Conservation (phyloP, 2,113 vertebrate species). For the Pagrus major region DNA sequence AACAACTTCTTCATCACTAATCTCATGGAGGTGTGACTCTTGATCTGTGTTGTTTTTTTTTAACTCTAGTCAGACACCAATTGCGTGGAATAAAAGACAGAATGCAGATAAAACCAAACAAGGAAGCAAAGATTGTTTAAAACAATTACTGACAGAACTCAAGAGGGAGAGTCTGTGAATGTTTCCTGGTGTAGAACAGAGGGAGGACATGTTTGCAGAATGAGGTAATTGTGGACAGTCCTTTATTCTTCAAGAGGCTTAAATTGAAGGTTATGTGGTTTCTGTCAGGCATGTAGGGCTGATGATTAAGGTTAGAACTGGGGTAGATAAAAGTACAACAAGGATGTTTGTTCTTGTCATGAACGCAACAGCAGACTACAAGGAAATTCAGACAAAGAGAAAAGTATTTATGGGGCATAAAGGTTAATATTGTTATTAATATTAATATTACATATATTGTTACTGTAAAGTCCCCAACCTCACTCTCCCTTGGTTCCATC, state of each 20-base stretch:
- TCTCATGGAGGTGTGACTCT: conserved; percentile 90
- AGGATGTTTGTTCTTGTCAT: background rate
- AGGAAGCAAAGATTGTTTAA: background rate
- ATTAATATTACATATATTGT: background rate
- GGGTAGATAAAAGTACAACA: background rate
- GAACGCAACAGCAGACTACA: background rate
- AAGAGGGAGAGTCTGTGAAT: background rate
- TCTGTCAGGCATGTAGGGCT: background rate
- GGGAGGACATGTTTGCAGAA: conserved; percentile 28
- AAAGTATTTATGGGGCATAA: background rate
- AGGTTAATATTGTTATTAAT: background rate
- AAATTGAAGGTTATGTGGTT: background rate
- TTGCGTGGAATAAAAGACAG: background rate
- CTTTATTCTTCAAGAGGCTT: background rate
- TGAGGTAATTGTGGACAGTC: conserved; percentile 38
- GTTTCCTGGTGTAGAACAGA: conserved; percentile 17
- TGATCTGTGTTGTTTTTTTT: background rate
- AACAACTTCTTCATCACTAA: conserved; percentile 98
- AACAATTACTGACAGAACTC: background rate
- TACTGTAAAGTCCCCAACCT: background rate
- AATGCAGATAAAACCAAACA: background rate
- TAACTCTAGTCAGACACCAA: background rate
- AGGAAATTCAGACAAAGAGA: background rate
- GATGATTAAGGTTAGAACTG: background rate
- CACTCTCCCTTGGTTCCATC: background rate